Evolutionary conservation across 2,888 invertebrate species (phyloP), one percentile per base, ranked within the genome.

Genomic region (Teinopalpus imperialis): DNA sequence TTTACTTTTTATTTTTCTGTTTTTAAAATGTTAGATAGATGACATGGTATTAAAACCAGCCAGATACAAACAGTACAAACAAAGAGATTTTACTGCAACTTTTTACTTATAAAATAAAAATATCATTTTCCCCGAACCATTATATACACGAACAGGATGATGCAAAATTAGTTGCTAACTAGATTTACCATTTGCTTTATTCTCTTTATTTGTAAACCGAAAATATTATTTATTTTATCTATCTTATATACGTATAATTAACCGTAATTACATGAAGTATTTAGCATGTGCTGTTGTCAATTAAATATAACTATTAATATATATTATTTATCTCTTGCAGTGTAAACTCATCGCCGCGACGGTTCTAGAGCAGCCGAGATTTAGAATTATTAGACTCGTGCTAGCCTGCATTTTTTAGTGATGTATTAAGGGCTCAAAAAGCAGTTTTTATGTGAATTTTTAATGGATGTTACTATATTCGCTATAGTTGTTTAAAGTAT

Each of bases 401-500:
- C 31, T 48, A 43, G 47, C 54, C 57, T 73, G 80, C 81, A 79
- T 83, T 81, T 79, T 59, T 34, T 71, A 70, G 68, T 66, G 69
- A 67, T 63, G 75, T 70, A 69, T 73, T 67, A 58, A 72, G 76
- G 82, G 83, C 85, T 82, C 86, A 82, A 85, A n/a, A 71, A 67
- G 81, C 81, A 81, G 81, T 81, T 85, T 80, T 71, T 77, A 78
- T 80, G 79, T 80, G 81, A 81, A 74, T 81, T 75, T 71, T 76
- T 78, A 80, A 79, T 81, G 69, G 69, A 75, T 79, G 74, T 78
- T 66, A 65, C 56, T 66, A 54, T 60, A 61, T 59, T 53, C 66
- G 63, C 53, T 61, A 60, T 67, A 64, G 52, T 47, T 57, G 59
- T 57, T 58, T 60, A 63, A 51, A 50, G 41, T 66, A 58, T 61